Evolutionary conservation across 2,113 vertebrate species (phyloP), one percentile per base, ranked within the genome.

Genomic region (Nothobranchius furzeri): DNA sequence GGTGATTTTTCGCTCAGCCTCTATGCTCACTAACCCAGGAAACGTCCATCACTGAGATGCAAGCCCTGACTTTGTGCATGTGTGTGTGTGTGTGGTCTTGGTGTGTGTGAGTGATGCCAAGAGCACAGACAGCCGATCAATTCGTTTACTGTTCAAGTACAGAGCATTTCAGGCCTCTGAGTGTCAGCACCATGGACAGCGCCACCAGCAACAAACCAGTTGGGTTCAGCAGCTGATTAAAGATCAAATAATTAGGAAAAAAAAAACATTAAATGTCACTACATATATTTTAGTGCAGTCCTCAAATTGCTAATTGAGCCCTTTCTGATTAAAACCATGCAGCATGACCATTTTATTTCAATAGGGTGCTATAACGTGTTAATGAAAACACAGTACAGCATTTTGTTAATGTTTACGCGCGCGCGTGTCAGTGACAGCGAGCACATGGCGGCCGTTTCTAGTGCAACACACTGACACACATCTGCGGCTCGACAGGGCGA

Each of bases 401-500:
- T 4, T 30, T 30, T 20, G 20, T 30, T 30, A 4, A 30, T 17
- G 66, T 73, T 9, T 50, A 3, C 36, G 75, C 53, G 75, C 71
- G 75, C 64, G 74, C 36, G 81, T 55, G 67, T 13, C 62, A 58
- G 45, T 87, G 86, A 83, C 80, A 82, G 85, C 74, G n/a, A 88
- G 86, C 87, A 90, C 87, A 89, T 92, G 90, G 74, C 81, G 78
- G 78, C 73, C 83, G 85, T 67, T 84, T 79, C 76, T 73, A 72
- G 79, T 86, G 64, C 78, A 88, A 87, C 90, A 88, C 85, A 84
- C 87, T 83, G 83, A 87, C 89, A 89, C 87, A 90, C 75, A 89
- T 86, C 84, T 69, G 75, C 68, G 75, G 63, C 60, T 78, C 57
- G 52, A 46, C 53, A 1, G 75, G 43, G 87, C 69, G 68, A 68